Evolutionary conservation across 1,140 invertebrate species (phyloP), one percentile per base, ranked within the genome.

Genomic region (Phymastichus coffea): DNA sequence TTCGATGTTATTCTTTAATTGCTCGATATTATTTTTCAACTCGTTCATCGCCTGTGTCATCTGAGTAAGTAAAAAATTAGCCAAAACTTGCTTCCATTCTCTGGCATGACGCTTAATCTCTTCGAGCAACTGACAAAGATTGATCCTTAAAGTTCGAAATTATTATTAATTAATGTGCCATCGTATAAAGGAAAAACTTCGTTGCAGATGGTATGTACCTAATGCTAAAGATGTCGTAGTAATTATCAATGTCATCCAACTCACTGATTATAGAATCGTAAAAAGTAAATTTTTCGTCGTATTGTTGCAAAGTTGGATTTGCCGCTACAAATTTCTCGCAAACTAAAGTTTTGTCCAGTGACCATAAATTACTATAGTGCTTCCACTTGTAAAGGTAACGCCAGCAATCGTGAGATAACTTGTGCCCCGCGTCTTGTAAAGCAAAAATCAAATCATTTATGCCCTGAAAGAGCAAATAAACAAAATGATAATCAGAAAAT

Each of bases 261-360:
- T 91, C 88, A 2, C 85, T 79, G n/a, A 91, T 85, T 8, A 92
- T 87, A 53, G 86, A 84, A 66, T 86, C 85, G 73, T 93, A 95
- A 77, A 89, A 92, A 68, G 86, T 85, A 66, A 95, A 88, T 75
- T 90, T 90, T 58, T 93, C 87, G 69, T 94, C 90, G 78, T 90
- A 94, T 59, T 86, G 83, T 19, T 85, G 79, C 4, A 94, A 83
- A 12, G 87, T 85, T 3, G 88, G 87, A 69, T 86, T 82, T 49
- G 86, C 87, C 25, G 80, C 76, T 3, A 88, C 81, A 79, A 93
- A 95, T 72, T 88, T 88, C 63, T 91, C 85, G 63, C 88, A 89
- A 3, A 85, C 84, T 14, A 83, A 69, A 46, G 83, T 79, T 79
- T 95, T 95, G 68, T 95, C 91, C 63, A 84, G 86, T 9, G 85